A percentile compares a stretch with the other conserved stretches of the same genome.
Conservation (phyloP, 2,113 vertebrate species). For the Eubucco bourcierii region DNA sequence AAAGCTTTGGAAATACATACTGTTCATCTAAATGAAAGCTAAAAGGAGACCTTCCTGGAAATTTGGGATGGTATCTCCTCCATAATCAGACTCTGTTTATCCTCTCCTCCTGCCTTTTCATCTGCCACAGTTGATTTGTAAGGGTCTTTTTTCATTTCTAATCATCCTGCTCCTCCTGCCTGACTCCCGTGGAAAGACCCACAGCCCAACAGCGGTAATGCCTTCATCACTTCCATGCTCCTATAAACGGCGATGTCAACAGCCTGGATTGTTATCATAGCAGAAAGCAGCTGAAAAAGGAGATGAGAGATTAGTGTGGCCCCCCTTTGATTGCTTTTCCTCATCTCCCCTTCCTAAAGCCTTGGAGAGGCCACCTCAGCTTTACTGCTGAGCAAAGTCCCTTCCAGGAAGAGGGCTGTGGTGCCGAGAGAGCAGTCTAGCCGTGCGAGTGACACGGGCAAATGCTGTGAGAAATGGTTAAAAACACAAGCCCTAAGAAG, state of each 20-base stretch:
- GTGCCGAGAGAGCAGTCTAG: background rate
- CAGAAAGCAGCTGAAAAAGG: conserved; percentile 12
- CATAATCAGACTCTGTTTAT: conserved; percentile 45
- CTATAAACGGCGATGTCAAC: conserved; percentile 33
- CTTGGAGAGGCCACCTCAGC: background rate
- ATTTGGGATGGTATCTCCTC: conserved; percentile 4
- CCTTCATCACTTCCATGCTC: conserved; percentile 58
- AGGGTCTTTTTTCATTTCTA: conserved; percentile 56
- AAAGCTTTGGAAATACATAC: background rate
- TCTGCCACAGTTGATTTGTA: conserved; percentile 58
- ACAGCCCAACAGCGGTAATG: conserved; percentile 58
- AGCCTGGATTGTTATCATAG: conserved; percentile 25
- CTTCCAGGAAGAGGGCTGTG: background rate
- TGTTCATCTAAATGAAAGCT: background rate
- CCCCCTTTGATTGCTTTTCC: conserved; percentile 15
- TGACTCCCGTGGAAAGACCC: conserved; percentile 75
- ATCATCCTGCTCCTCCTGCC: conserved; percentile 76
- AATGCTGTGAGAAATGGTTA: conserved; percentile 35
- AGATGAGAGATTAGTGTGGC: background rate
- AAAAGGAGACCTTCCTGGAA: background rate
- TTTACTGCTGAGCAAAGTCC: background rate
- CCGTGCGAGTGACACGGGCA: rapidly evolving
- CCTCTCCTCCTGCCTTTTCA: conserved; percentile 50
- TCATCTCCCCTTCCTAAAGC: background rate
- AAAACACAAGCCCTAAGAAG: conserved; percentile 9